Conservation (phyloP, 1,140 invertebrate species). For the Chelonus insularis region DNA sequence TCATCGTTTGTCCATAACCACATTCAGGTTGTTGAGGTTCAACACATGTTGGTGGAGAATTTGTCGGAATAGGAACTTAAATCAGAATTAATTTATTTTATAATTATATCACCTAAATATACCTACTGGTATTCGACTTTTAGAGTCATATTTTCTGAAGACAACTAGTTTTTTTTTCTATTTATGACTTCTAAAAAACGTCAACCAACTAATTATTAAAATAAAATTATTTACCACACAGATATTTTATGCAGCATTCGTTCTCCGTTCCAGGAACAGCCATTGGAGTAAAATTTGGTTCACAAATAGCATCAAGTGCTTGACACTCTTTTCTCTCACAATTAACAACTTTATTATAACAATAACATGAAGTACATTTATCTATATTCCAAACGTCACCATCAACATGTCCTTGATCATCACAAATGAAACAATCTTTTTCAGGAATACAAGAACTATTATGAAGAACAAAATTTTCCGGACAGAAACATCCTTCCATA, state of each 20-base stretch:
- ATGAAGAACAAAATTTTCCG: constrained; percentile 65
- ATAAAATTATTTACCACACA: constrained; percentile 63
- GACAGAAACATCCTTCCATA: constrained; percentile 84
- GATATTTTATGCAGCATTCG: constrained; percentile 71
- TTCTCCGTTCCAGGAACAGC: constrained; percentile 59
- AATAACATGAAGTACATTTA: constrained; percentile 77
- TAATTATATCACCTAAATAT: too few species aligned
- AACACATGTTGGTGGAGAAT: constrained; percentile 62
- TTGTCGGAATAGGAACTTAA: constrained; percentile 61
- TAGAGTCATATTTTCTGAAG: too few species aligned
- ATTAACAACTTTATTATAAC: constrained; percentile 60
- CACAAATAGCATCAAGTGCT: constrained; percentile 64
- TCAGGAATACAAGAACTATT: constrained; percentile 52
- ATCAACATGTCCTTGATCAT: constrained; percentile 66
- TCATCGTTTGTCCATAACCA: constrained; percentile 70
- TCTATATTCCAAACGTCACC: constrained; percentile 69
- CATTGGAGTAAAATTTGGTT: constrained; percentile 59
- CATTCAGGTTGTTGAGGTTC: constrained; percentile 69
- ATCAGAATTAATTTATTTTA: too few species aligned
- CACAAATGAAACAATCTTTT: constrained; percentile 67
- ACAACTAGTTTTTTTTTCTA: too few species aligned
- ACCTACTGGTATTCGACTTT: too few species aligned
- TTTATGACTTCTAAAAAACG: constrained; percentile 11
- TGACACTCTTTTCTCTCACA: constrained; percentile 67
- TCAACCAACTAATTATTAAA: background rate